Evolutionary conservation across 2,888 invertebrate species (phyloP), one percentile per base, ranked within the genome.

Genomic region (Microplitis deprimator): DNA sequence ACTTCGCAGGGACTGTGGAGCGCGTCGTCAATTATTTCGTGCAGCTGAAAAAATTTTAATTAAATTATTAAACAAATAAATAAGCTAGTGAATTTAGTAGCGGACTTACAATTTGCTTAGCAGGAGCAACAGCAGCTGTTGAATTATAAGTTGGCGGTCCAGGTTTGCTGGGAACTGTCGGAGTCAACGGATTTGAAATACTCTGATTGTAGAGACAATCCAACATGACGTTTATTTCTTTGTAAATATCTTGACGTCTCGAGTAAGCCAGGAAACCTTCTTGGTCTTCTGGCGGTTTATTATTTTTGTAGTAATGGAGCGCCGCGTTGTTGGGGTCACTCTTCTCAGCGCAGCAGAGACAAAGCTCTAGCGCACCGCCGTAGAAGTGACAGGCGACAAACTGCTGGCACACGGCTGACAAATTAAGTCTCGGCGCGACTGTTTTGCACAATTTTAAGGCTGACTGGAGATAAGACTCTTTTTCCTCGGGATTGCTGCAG

Each of bases 261-360:
- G 92, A 91, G 87, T 94, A 96, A 10, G 94, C 93, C 59, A 94
- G 90, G 85, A 94, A 94, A 13, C 97, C 97, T 85, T 96, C 96
- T 76, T 94, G 92, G 89, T 98, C 97, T 80, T 96, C 96, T 0
- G 92, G 90, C 0, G 95, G 95, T 84, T 96, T 96, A 75, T 95
- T 95, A 84, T 95, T 96, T 86, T 94, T 94, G 89, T 97, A 98
- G 89, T 94, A 98, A 90, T 97, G 96, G 64, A 96, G 90, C 0
- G 96, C 98, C 77, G 96, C 93, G 85, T 96, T 94, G 83, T 96
- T 95, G 0, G 97, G 96, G 90, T 99, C 99, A n/a, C 95, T 90
- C 88, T 95, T 96, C 71, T 93, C 92, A 0, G 98, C 98, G 87
- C 96, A 96, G 7, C 94, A 93, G 1, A 95, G 92, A 84, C 96